Evolutionary conservation across 1,140 invertebrate genomes (phyloP), one percentile per base, ranked within the genome.

Genomic region (Aphidius ervi): DNA sequence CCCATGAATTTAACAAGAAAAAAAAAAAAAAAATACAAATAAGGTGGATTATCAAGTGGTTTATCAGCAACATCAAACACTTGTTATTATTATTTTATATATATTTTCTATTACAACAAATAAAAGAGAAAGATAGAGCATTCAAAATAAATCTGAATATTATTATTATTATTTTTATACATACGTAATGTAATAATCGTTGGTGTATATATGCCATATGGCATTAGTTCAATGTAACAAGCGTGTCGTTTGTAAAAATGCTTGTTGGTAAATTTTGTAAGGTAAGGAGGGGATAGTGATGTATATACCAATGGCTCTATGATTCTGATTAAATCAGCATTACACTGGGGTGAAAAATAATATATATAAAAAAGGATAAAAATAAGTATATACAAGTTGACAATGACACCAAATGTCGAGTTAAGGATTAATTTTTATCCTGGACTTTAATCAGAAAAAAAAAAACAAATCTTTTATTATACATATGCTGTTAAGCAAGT

Each of bases 171-270:
- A 70, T 70, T n/a, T n/a, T n/a, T 73, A 65, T 76, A 76, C 74
- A 77, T 76, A 73, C 71, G 68, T 78, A 78, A 78, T 76, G 76
- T 76, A 78, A 78, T 78, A 78, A 78, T 78, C 76, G 73, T 67
- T 52, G 70, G 68, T 78, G 74, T 76, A 78, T 76, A 73, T 66
- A 68, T 49, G 73, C 75, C 76, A 78, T 78, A 78, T 78, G 76
- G 72, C 70, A 61, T 56, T 53, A 31, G 2, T 67, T 63, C 65
- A 64, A 66, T 70, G 63, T 56, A 61, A 53, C 55, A 63, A 59
- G 62, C 55, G 55, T 60, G 58, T 56, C 23, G 23, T 31, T 31
- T 31, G 23, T 31, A 4, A 31, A 31, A 31, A 31, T 31, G 23
- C 23, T 31, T 31, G 23, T 31, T 31, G 23, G 4, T 31, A 31